phyloP scores from a whole-genome alignment of 2,888 invertebrate genomes.

The Drosophila engyochracea region DNA sequence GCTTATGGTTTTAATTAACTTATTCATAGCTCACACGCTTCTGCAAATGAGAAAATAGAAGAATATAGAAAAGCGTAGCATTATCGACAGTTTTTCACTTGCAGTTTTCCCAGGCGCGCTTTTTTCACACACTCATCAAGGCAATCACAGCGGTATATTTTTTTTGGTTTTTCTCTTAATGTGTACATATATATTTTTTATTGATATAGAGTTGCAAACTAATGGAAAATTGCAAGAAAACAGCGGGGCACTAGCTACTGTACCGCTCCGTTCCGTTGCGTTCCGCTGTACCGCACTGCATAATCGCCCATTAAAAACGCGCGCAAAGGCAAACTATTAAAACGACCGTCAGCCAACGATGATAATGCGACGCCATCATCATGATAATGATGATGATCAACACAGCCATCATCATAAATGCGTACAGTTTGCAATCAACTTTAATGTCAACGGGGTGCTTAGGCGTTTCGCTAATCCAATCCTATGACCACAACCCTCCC shows the following conservation, averaged over 20 bases:
- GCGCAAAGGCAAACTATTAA: constrained; percentile 77
- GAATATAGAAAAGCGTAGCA: background rate
- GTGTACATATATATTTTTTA: background rate
- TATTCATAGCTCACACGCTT: background rate
- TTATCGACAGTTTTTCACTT: background rate
- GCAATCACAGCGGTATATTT: constrained; percentile 16
- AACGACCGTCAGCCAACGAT: constrained; percentile 61
- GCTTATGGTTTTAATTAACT: background rate
- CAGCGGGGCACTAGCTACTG: constrained; percentile 8
- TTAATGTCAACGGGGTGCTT: constrained; percentile 71
- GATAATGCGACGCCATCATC: constrained; percentile 56
- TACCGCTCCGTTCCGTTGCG: background rate
- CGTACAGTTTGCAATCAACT: constrained; percentile 80
- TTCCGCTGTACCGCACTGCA: constrained; percentile 8
- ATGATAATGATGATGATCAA: constrained; percentile 31
- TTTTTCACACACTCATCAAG: constrained; percentile 49
- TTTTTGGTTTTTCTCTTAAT: constrained; percentile 6
- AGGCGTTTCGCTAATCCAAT: constrained; percentile 34
- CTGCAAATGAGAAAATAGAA: background rate
- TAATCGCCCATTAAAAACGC: constrained; percentile 64
- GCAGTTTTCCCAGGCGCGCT: constrained; percentile 35
- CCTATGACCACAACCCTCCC: background rate
- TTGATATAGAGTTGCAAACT: constrained; percentile 41
- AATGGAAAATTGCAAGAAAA: constrained; percentile 44
- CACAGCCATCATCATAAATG: constrained; percentile 61